Evolutionary conservation across 2,888 invertebrate species (phyloP), one percentile per base, ranked within the genome.

Genomic region (Lepidocyrtoides sp.): DNA sequence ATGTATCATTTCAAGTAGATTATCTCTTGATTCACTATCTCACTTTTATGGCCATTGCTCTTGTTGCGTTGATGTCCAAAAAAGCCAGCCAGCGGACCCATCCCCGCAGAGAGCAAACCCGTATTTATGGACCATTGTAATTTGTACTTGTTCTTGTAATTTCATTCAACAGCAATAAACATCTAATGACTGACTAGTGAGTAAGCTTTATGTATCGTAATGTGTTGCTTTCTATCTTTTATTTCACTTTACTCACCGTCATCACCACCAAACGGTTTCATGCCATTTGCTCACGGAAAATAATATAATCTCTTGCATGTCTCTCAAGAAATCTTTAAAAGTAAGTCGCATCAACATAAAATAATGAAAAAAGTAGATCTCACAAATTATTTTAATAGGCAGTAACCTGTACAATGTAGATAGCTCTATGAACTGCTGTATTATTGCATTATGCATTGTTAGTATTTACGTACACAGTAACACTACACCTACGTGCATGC

Each of bases 101-200:
- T 89, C 89, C 89, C 84, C 84, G 79, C 83, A 57, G 89, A 89
- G 89, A 89, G 79, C 66, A 89, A 84, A 89, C 89, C 89, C 84
- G 84, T 89, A 89, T 84, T 89, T 89, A 89, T 84, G 89, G 77
- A 89, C 84, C 83, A 89, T 83, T 83, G 89, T 89, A 89, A 89
- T 89, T 89, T 89, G 89, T 89, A 89, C 89, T 89, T 89, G 89
- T 83, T 89, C 83, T 57, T 89, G 89, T 83, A 89, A 89, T 89
- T 89, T 89, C 89, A 89, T 89, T 89, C 89, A 89, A 82, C 89
- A 89, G 89, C 83, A 89, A 89, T 89, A 89, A 89, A 89, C 89
- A 84, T 89, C 89, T 89, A 89, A 89, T 89, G 84, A 89, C 89
- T 89, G 89, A 81, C 77, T 89, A 86, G 75, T 86, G 86, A 77